Evolutionary conservation across 1,140 invertebrate genomes (phyloP).

Genomic region (Tetragnatha versicolor): DNA sequence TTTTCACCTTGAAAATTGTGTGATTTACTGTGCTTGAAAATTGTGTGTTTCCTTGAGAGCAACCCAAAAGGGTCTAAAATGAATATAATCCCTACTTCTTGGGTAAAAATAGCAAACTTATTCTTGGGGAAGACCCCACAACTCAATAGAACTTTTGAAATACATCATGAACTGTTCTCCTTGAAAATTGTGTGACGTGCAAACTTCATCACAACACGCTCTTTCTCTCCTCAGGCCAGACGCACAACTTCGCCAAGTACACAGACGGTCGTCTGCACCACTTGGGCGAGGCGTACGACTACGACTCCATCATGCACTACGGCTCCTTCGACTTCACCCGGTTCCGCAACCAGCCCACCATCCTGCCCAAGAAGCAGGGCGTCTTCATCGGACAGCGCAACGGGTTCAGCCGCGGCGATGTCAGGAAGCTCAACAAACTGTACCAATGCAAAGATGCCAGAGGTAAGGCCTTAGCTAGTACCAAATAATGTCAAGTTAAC

Average conservation of each 20-base stretch:
- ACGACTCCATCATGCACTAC: constrained; percentile 70
- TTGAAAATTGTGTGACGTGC: too few species aligned
- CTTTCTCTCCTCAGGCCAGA: constrained; percentile 15
- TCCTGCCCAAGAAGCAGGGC: constrained; percentile 62
- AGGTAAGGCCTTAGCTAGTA: constrained; percentile 11
- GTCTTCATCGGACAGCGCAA: constrained; percentile 64
- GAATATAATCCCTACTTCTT: too few species aligned
- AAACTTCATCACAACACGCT: too few species aligned
- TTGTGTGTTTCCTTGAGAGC: too few species aligned
- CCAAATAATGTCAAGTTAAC: too few species aligned
- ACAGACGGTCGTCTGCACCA: constrained; percentile 62
- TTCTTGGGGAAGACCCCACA: too few species aligned
- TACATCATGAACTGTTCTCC: too few species aligned
- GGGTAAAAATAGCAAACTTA: too few species aligned
- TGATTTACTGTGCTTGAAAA: too few species aligned
- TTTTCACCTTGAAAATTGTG: too few species aligned
- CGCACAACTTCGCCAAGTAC: constrained; percentile 66
- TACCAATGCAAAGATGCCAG: constrained; percentile 61
- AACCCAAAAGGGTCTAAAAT: too few species aligned
- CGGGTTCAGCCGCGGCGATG: constrained; percentile 65
- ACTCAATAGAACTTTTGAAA: too few species aligned
- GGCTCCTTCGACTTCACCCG: constrained; percentile 68
- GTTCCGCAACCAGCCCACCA: constrained; percentile 66
- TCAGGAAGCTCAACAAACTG: constrained; percentile 66
- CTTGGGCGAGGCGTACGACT: constrained; percentile 68